Evolutionary conservation across 2,113 vertebrate species (phyloP).

Genomic region (Ictidomys tridecemlineatus): DNA sequence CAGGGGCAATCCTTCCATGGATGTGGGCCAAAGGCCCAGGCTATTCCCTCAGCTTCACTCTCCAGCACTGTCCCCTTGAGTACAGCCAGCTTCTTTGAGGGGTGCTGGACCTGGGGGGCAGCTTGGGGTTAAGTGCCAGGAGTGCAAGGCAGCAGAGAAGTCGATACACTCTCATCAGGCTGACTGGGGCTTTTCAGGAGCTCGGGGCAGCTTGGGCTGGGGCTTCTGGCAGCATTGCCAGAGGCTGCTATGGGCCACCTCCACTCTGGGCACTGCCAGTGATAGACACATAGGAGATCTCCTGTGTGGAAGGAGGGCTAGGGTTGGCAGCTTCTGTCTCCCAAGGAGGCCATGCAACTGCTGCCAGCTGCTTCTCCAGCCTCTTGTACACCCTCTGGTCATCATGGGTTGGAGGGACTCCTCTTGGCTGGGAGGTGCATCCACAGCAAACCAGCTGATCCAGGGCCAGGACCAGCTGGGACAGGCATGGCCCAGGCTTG

Average conservation of each 20-base stretch:
- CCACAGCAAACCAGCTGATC: conserved; percentile 89
- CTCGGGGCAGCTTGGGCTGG: background rate
- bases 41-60: background rate
- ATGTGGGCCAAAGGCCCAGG: background rate
- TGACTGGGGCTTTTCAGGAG: conserved; percentile 71
- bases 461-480: conserved; percentile 82
- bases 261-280: background rate
- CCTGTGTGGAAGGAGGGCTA: conserved; percentile 82
- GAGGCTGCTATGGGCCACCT: background rate
- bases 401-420: conserved; percentile 89
- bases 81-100: background rate
- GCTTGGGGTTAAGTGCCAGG: conserved; percentile 60
- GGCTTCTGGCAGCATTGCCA: background rate
- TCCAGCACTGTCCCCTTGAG: background rate
- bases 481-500: conserved; percentile 77
- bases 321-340: background rate
- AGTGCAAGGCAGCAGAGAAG: conserved; percentile 52
- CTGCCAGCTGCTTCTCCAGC: conserved; percentile 80
- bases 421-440: conserved; percentile 88
- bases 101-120: background rate
- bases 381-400: conserved; percentile 87
- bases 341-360: background rate
- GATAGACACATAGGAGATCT: conserved; percentile 87
- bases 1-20: conserved; percentile 47
- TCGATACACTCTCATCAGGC: conserved; percentile 88